Evolutionary conservation across 1,140 invertebrate genomes (phyloP), one percentile per base, ranked within the genome.

Genomic region (Drosophila kurseongensis): DNA sequence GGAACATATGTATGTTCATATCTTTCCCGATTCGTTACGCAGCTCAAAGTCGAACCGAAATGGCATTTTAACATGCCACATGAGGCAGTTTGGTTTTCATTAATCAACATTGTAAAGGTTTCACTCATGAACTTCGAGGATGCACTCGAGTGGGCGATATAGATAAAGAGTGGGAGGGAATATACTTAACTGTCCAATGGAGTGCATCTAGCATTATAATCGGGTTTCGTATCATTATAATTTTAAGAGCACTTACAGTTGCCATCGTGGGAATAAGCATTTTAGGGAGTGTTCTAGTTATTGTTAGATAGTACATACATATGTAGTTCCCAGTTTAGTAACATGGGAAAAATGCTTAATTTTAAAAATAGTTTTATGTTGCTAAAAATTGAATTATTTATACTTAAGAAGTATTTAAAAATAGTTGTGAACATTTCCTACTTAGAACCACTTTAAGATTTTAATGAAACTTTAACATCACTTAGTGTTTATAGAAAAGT

Each of bases 91-190:
- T 62, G 75, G 78, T 51, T 72, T 73, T 72, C 83, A 88, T 88
- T 88, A 89, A 88, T 88, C 84, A 88, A 89, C 80, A 80, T 88
- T 73, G 76, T 88, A 78, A 88, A 74, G 82, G 80, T 88, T 63
- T 40, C 51, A 50, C 65, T 61, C 35, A 38, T 41, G 32, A 44
- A 54, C 23, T 52, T 42, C 44, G 52, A 45, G 58, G 65, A 47
- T 54, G 74, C 73, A 74, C 81, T 74, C 77, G 58, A 80, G 58
- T 61, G 56, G 77, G 58, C 27, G 66, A 68, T 61, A 36, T 36
- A 5, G 32, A 36, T 36, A 4, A 14, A 5, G 48, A 51, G 48
- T 51, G 48, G 48, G 47, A 14, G 48, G 29, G 48, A 35, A 36
- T 44, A 29, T 35, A 42, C 45, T 67, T 23, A 40, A 51, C 59